A percentile compares a stretch with the other conserved stretches of the same genome.
Evolutionary conservation across 2,888 invertebrate genomes (phyloP).

Genomic region (Lithophane ornitopus): DNA sequence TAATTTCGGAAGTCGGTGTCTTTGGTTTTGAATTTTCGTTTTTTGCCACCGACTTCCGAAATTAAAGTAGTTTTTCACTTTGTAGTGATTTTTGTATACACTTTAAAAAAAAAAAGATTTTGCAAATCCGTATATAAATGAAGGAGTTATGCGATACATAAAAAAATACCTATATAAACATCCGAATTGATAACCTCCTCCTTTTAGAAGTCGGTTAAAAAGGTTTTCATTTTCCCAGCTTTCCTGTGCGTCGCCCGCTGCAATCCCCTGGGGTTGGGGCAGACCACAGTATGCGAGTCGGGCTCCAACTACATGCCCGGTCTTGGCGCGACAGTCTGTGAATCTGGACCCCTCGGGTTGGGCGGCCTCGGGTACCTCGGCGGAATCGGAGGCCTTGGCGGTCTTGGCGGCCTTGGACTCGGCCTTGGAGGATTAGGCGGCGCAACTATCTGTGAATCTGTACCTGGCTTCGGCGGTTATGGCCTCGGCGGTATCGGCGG

Average conservation of each 20-base stretch:
- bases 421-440: conserved; percentile 27
- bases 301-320: conserved; percentile 61
- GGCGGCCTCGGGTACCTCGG: conserved; percentile 54
- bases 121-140: too few relatives aligned
- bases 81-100: too few relatives aligned
- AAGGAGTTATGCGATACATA: too few relatives aligned
- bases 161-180: too few relatives aligned
- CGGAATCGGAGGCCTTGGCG: conserved; percentile 46
- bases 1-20: too few relatives aligned
- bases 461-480: conserved; percentile 37
- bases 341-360: conserved; percentile 45
- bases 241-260: conserved; percentile 73
- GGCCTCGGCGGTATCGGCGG: conserved; percentile 13
- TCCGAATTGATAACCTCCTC: too few relatives aligned
- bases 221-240: conserved; percentile 61
- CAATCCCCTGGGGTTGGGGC: conserved; percentile 75
- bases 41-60: too few relatives aligned
- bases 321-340: conserved; percentile 60
- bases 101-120: too few relatives aligned
- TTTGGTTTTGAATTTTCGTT: too few relatives aligned
- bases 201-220: neutral
- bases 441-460: conserved; percentile 47
- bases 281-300: conserved; percentile 72
- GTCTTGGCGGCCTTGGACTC: conserved; percentile 23
- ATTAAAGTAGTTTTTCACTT: too few relatives aligned